These are phyloP conservation scores for Cydia splendana DNA, from an alignment of 1,140 invertebrate genomes.

Conservation along the genomic window DNA sequence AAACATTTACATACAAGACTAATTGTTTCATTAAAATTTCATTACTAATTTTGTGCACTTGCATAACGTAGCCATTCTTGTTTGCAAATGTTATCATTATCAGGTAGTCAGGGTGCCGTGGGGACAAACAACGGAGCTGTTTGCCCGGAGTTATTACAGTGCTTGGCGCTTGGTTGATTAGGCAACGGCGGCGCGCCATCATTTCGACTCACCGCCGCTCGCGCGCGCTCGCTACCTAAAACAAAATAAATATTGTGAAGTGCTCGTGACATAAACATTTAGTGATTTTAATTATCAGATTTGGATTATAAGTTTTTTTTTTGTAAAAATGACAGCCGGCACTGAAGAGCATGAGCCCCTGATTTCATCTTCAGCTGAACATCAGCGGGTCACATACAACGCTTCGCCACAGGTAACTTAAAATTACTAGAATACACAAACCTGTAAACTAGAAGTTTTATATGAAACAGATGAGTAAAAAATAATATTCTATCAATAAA, in stretches of 20 bases:
- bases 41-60: not conserved
- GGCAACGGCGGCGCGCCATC: not conserved
- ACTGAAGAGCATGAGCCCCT: slow-evolving; percentile 71
- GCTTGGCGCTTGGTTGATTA: not conserved
- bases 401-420: slow-evolving; percentile 62
- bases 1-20: slow-evolving; percentile 68
- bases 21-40: slow-evolving; percentile 6
- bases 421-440: no score
- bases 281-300: not conserved
- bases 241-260: slow-evolving; percentile 24
- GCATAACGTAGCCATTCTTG: not conserved
- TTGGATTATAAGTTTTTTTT: slow-evolving; percentile 35
- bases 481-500: no score
- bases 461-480: no score
- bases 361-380: slow-evolving; percentile 68
- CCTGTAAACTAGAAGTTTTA: no score
- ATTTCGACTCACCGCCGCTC: not conserved
- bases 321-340: slow-evolving; percentile 66
- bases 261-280: slow-evolving; percentile 23
- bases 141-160: not conserved
- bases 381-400: slow-evolving; percentile 69
- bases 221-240: slow-evolving; percentile 42
- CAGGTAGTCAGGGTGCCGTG: not conserved
- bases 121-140: not conserved
- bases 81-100: slow-evolving; percentile 12